These are phyloP conservation scores for Cyphomyrus discorhynchus DNA, from an alignment of 2,113 vertebrate species.

Conservation along the genomic window DNA sequence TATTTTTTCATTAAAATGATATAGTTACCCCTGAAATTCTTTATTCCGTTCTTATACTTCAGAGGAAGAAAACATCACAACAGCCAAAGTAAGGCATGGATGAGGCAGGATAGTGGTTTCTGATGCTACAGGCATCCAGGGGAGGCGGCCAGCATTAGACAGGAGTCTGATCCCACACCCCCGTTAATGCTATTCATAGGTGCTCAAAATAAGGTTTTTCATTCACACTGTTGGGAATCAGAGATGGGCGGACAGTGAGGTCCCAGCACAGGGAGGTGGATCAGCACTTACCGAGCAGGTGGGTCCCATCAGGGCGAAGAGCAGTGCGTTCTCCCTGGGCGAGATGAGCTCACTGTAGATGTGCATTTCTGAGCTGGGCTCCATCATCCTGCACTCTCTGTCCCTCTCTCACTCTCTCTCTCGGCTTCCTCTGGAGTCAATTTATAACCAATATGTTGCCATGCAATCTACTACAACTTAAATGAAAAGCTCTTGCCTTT, in stretches of 20 bases:
- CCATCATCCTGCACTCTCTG: background rate
- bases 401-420: background rate
- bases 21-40: background rate
- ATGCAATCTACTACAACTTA: background rate
- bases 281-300: conserved; percentile 12
- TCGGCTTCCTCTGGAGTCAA: background rate
- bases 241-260: background rate
- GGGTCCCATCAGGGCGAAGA: conserved; percentile 17
- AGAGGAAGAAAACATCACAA: background rate
- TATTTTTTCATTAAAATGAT: background rate
- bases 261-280: background rate
- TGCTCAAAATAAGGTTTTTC: background rate
- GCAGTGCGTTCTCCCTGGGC: conserved; percentile 15
- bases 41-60: background rate
- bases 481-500: background rate
- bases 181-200: background rate
- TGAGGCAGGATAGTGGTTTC: background rate
- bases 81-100: background rate
- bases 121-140: background rate
- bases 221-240: background rate
- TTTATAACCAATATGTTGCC: background rate
- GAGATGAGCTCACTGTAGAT: conserved; percentile 8
- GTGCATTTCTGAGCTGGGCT: background rate
- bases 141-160: background rate
- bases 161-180: background rate